phyloP scores from a whole-genome alignment of 2,888 invertebrate species.

The Drosophila quinaria region DNA sequence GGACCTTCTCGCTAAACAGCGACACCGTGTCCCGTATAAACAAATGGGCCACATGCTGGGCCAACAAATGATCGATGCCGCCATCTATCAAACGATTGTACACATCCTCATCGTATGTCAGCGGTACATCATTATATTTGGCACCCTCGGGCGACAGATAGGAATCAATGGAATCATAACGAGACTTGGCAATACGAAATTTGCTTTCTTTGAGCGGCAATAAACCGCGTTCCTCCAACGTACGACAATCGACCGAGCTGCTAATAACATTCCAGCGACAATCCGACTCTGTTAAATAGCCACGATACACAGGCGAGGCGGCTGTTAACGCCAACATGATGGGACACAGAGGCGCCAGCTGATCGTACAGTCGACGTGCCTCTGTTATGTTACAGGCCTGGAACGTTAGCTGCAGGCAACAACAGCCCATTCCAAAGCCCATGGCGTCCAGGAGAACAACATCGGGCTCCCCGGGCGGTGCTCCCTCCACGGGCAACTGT shows the following conservation, averaged over 20 bases:
- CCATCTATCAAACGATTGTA: constrained; percentile 93
- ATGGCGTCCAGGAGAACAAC: constrained; percentile 99
- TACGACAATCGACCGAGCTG: constrained; percentile 97
- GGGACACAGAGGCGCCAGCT: constrained; percentile 97
- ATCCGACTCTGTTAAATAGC: constrained; percentile 97
- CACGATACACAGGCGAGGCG: constrained; percentile 97
- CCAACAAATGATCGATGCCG: constrained; percentile 96
- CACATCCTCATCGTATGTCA: constrained; percentile 93
- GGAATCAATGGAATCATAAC: constrained; percentile 99
- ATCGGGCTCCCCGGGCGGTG: constrained; percentile 92
- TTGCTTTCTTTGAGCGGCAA: constrained; percentile 90
- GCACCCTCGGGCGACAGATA: constrained; percentile 96
- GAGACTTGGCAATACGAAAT: constrained; percentile 95
- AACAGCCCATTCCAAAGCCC: constrained; percentile 99
- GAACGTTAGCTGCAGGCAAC: constrained; percentile 98
- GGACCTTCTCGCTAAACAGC: constrained; percentile 96
- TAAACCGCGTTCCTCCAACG: constrained; percentile 95
- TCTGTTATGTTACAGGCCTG: constrained; percentile 97
- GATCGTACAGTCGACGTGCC: constrained; percentile 98
- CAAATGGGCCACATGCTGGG: constrained; percentile 98
- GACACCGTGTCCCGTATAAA: constrained; percentile 99
- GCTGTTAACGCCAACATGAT: constrained; percentile 99
- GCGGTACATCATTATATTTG: constrained; percentile 96
- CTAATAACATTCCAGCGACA: constrained; percentile 99
- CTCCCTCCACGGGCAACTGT: constrained; percentile 93